phyloP scores from a whole-genome alignment of 2,888 invertebrate genomes.

The Harpalus rufipes region DNA sequence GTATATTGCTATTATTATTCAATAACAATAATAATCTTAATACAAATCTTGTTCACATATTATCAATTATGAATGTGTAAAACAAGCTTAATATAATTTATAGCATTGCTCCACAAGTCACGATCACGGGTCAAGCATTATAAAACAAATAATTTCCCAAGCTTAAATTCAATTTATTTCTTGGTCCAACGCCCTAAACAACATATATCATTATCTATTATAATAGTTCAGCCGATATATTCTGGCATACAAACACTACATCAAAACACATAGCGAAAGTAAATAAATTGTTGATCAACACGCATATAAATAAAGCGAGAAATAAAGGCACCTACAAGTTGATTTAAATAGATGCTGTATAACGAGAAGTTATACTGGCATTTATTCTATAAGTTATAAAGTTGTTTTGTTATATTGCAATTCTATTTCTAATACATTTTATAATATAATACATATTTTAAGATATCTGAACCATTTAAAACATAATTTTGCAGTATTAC shows the following conservation, averaged over 20 bases:
- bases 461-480: no score
- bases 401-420: no score
- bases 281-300: conserved; percentile 38
- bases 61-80: conserved; percentile 43
- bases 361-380: neutral
- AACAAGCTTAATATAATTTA: conserved; percentile 30
- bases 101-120: conserved; percentile 27
- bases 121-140: conserved; percentile 18
- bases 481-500: no score
- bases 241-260: conserved; percentile 13
- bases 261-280: conserved; percentile 41
- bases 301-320: conserved; percentile 1
- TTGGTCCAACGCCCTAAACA: conserved; percentile 43
- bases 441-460: no score
- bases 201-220: conserved; percentile 43
- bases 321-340: neutral
- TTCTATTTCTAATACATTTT: no score
- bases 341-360: neutral
- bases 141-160: conserved; percentile 42
- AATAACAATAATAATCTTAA: neutral
- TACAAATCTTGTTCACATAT: neutral
- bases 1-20: no score
- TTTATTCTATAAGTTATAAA: no score
- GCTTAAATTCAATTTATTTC: conserved; percentile 41
- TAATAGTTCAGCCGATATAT: conserved; percentile 34